phyloP scores from a whole-genome alignment of 23 tunicate species.

The Styela plicata region DNA sequence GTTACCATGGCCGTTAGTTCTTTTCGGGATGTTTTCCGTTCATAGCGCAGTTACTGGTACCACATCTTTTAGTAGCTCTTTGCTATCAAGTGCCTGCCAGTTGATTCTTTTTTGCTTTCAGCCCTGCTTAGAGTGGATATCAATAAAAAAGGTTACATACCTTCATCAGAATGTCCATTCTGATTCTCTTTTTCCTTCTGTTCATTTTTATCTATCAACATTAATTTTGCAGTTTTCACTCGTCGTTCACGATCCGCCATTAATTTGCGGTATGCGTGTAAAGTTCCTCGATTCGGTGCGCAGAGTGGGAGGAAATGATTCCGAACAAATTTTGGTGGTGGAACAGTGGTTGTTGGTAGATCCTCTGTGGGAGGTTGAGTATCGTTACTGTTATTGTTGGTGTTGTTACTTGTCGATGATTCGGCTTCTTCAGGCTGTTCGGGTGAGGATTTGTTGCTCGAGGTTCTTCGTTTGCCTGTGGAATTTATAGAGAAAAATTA shows the following conservation, averaged over 20 bases:
- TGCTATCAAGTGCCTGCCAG: too few species aligned
- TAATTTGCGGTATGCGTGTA: slow-evolving; percentile 34
- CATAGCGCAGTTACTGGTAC: too few species aligned
- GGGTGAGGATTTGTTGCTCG: not conserved
- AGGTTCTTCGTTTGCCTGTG: not conserved
- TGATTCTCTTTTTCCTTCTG: not conserved
- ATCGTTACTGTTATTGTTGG: not conserved
- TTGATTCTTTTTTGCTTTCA: too few species aligned
- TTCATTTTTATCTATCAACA: slow-evolving; percentile 7
- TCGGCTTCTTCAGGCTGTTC: not conserved
- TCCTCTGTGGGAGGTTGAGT: not conserved
- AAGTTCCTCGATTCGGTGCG: slow-evolving; percentile 68
- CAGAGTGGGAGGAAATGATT: slow-evolving; percentile 66
- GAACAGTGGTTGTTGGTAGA: not conserved
- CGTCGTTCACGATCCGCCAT: slow-evolving; percentile 42
- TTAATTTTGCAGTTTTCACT: slow-evolving; percentile 39
- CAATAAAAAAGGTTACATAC: not conserved
- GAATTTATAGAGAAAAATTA: too few species aligned
- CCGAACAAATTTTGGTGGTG: not conserved
- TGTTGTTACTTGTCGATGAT: slow-evolving; percentile 4
- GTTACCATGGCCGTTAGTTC: too few species aligned
- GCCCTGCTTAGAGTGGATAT: too few species aligned
- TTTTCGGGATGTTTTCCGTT: too few species aligned
- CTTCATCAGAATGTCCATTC: not conserved
- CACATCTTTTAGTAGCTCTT: too few species aligned